A percentile compares a stretch with the other conserved stretches of the same genome.
These are phyloP conservation scores for Notothenia rossii DNA, from an alignment of 2,113 vertebrate species.

Conservation along the genomic window DNA sequence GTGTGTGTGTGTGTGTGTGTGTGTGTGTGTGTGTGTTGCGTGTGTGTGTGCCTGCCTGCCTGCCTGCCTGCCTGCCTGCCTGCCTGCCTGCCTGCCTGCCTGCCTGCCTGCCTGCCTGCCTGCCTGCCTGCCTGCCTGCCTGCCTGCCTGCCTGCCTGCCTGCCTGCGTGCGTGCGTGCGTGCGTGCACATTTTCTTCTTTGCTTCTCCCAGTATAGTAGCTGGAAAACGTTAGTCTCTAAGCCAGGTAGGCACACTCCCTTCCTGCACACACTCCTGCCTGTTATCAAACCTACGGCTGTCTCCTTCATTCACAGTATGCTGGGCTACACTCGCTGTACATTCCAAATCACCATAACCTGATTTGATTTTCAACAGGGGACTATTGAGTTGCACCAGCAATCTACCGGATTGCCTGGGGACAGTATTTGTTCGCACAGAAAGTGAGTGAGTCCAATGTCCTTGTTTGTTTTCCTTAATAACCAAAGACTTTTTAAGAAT, in stretches of 20 bases:
- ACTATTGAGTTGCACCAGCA: constrained; percentile 46
- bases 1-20: not conserved
- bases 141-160: too few species aligned
- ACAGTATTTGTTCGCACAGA: constrained; percentile 64
- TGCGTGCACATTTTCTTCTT: not conserved
- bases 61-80: too few species aligned
- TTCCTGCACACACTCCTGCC: constrained; percentile 9
- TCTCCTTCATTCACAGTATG: constrained; percentile 26
- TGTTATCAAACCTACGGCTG: constrained; percentile 26
- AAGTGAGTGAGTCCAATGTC: constrained; percentile 64
- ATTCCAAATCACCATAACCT: constrained; percentile 50
- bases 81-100: too few species aligned
- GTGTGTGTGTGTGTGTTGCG: too few species aligned
- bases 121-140: too few species aligned
- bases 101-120: too few species aligned
- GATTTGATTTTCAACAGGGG: constrained; percentile 52
- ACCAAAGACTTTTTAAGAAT: constrained; percentile 77
- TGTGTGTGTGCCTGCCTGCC: too few species aligned
- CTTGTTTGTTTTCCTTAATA: constrained; percentile 80
- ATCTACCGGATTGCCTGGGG: constrained; percentile 49
- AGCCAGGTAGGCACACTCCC: constrained; percentile 25
- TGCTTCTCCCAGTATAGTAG: constrained; percentile 18
- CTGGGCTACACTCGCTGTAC: constrained; percentile 1
- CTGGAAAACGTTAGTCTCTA: constrained; percentile 10
- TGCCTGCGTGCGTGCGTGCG: constrained; percentile 11